Percentiles rank a stretch among this genome's conserved stretches.
Conservation (phyloP, 2,888 invertebrate species). For the Hyposoter dolosus region DNA sequence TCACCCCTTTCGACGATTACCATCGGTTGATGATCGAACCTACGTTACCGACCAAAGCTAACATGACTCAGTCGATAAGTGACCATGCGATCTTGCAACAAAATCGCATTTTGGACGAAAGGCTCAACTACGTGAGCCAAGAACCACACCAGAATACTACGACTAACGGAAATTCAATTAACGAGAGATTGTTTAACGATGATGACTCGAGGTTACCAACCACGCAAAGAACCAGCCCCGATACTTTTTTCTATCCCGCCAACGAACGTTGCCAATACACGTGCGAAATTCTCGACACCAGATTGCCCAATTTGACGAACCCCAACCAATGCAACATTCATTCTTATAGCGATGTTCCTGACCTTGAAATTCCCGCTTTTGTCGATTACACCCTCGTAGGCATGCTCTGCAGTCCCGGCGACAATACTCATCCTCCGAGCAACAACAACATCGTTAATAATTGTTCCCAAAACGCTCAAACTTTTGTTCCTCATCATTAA, state of each 20-base stretch:
- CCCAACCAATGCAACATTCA: slow-evolving; percentile 61
- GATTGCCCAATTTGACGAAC: slow-evolving; percentile 74
- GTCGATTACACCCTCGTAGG: slow-evolving; percentile 83
- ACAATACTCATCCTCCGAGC: slow-evolving; percentile 73
- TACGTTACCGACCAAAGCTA: slow-evolving; percentile 60
- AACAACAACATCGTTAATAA: slow-evolving; percentile 70
- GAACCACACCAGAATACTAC: slow-evolving; percentile 65
- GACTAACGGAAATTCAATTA: slow-evolving; percentile 37
- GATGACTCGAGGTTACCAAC: slow-evolving; percentile 69
- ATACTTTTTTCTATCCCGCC: slow-evolving; percentile 78
- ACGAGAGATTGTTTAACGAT: slow-evolving; percentile 75
- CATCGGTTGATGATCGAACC: slow-evolving; percentile 71
- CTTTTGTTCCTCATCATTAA: slow-evolving; percentile 82
- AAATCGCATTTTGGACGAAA: slow-evolving; percentile 75
- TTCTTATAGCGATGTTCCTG: slow-evolving; percentile 72
- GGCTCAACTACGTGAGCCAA: slow-evolving; percentile 73
- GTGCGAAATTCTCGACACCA: slow-evolving; percentile 81
- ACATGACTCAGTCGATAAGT: slow-evolving; percentile 46
- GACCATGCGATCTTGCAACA: slow-evolving; percentile 67
- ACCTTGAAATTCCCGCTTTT: slow-evolving; percentile 81
- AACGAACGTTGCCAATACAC: slow-evolving; percentile 82
- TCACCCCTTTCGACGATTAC: slow-evolving; percentile 73
- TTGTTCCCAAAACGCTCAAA: slow-evolving; percentile 76
- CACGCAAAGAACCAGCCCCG: slow-evolving; percentile 77
- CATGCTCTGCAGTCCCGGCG: slow-evolving; percentile 80